Evolutionary conservation across 2,888 invertebrate species (phyloP).

Genomic region (Ceratothoa steindachneri): DNA sequence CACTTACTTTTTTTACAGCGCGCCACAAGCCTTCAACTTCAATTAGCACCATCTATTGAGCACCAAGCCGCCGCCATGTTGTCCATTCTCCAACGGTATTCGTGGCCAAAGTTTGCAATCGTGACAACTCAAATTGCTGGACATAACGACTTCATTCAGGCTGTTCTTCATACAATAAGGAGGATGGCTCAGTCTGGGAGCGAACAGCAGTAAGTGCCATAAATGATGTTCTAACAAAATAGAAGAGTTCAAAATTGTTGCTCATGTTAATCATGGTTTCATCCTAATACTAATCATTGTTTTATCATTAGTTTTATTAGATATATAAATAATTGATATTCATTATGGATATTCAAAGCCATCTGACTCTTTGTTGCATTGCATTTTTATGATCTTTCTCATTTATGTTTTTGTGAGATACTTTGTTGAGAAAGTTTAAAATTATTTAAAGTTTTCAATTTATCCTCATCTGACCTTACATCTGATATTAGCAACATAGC

Average conservation of each 20-base stretch:
- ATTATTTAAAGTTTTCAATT: no score
- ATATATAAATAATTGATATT: no score
- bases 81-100: constrained; percentile 88
- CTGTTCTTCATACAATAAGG: constrained; percentile 79
- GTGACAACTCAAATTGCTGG: constrained; percentile 91
- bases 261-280: neutral
- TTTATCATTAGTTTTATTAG: no score
- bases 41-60: constrained; percentile 68
- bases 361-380: no score
- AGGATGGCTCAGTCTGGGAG: constrained; percentile 61
- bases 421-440: no score
- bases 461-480: no score
- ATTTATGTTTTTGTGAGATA: no score
- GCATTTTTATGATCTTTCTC: no score
- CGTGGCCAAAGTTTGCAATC: constrained; percentile 95
- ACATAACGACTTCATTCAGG: constrained; percentile 91
- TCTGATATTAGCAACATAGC: no score
- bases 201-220: constrained; percentile 37
- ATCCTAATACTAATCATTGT: neutral
- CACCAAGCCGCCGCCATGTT: constrained; percentile 96
- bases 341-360: no score
- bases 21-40: constrained; percentile 34
- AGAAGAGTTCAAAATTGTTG: neutral
- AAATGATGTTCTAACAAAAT: neutral
- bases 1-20: constrained; percentile 28